These are phyloP conservation scores for Haliclystus octoradiatus DNA, from an alignment of 30 jellyfish, hydroid and myxozoan species.

Conservation along the genomic window DNA sequence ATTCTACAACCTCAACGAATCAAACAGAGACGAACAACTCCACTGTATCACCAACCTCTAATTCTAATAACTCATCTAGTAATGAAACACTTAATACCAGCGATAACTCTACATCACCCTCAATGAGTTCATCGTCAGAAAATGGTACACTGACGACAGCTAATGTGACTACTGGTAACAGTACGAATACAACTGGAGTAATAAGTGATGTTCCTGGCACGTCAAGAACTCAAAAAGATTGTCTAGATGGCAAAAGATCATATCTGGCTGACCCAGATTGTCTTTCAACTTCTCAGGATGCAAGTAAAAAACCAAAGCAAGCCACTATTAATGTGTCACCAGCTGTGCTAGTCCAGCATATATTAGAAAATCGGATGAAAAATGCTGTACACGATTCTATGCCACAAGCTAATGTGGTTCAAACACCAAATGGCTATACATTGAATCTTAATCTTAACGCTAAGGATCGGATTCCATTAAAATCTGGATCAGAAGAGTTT, in stretches of 20 bases:
- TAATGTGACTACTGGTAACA: not conserved
- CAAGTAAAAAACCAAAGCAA: not conserved
- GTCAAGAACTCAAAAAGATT: not conserved
- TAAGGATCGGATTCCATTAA: conserved; percentile 80
- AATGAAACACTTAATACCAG: not conserved
- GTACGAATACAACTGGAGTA: not conserved
- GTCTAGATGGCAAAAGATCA: not conserved
- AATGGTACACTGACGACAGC: conserved; percentile 1
- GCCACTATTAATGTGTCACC: conserved; percentile 62
- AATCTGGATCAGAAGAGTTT: conserved; percentile 5
- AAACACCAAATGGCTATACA: conserved; percentile 79
- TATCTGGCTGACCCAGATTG: not conserved
- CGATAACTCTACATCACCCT: not conserved
- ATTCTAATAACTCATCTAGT: not conserved
- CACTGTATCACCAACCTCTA: not conserved
- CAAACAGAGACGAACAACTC: not conserved
- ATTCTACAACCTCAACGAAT: not conserved
- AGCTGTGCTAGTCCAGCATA: conserved; percentile 59
- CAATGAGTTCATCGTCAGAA: not conserved
- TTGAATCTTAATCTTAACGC: conserved; percentile 80
- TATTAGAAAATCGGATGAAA: conserved; percentile 45
- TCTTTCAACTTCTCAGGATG: not conserved
- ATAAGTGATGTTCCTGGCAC: not conserved
- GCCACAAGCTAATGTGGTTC: conserved; percentile 82
- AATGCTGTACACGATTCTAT: conserved; percentile 50